Evolutionary conservation across 2,113 vertebrate species (phyloP).

Genomic region (Gobius niger): DNA sequence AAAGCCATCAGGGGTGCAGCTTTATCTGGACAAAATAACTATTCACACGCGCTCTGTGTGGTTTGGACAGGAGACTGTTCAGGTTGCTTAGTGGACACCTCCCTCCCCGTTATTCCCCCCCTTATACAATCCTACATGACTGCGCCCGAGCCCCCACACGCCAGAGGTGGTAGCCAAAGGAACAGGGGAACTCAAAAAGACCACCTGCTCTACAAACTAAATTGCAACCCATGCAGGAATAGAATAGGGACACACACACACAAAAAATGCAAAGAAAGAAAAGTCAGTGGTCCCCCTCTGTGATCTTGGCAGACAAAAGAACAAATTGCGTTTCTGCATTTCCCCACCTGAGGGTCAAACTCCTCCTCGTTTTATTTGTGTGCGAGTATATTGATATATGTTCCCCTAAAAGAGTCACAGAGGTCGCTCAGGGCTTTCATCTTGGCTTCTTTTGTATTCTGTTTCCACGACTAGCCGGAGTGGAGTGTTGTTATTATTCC

Average conservation of each 20-base stretch:
- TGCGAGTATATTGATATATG: constrained; percentile 52
- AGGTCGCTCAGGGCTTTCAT: constrained; percentile 76
- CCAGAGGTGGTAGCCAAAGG: constrained; percentile 64
- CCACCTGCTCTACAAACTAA: constrained; percentile 77
- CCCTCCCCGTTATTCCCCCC: constrained; percentile 45
- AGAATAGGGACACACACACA: constrained; percentile 46
- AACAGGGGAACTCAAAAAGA: constrained; percentile 63
- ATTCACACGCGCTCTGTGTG: constrained; percentile 65
- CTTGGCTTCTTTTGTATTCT: constrained; percentile 73
- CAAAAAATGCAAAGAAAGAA: constrained; percentile 44
- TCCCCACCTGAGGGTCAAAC: constrained; percentile 46
- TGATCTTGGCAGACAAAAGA: constrained; percentile 74
- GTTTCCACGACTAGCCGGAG: constrained; percentile 64
- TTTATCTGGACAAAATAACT: constrained; percentile 69
- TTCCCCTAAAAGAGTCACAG: constrained; percentile 57
- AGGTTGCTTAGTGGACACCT: constrained; percentile 52
- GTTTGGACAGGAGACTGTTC: constrained; percentile 57
- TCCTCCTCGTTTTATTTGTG: constrained; percentile 48
- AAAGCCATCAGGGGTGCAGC: constrained; percentile 69
- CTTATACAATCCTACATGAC: constrained; percentile 73
- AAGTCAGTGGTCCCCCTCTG: constrained; percentile 64
- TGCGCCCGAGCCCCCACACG: constrained; percentile 61
- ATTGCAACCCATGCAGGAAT: constrained; percentile 64
- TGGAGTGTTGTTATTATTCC: constrained; percentile 78
- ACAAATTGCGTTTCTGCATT: constrained; percentile 69